Evolutionary conservation across 2,113 vertebrate genomes (phyloP).

Genomic region (Laticauda colubrina): DNA sequence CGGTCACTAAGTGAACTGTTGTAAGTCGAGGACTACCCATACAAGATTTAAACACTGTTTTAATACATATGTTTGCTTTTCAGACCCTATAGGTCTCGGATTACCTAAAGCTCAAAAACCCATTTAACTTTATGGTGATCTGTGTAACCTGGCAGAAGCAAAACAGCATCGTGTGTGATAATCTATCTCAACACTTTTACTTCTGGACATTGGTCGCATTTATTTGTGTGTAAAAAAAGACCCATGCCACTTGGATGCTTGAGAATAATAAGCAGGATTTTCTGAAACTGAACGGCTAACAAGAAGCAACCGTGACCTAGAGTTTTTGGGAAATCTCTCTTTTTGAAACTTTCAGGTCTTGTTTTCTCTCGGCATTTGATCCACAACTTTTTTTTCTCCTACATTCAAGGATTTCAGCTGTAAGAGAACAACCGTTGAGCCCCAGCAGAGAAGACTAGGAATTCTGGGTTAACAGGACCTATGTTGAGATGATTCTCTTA

Average conservation of each 20-base stretch:
- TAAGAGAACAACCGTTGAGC: neutral
- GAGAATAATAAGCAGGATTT: neutral
- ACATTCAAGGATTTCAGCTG: neutral
- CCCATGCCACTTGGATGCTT: neutral
- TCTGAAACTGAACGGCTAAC: neutral
- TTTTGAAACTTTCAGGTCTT: neutral
- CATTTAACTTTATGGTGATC: neutral
- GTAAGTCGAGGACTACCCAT: neutral
- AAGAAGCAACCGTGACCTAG: slow-evolving; percentile 29
- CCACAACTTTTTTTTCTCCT: neutral
- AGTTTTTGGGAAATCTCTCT: too few species aligned
- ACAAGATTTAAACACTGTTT: neutral
- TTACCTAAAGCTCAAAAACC: slow-evolving; percentile 49
- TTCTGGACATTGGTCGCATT: neutral
- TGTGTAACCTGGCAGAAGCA: slow-evolving; percentile 10
- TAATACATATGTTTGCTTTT: slow-evolving; percentile 29
- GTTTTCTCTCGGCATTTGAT: neutral
- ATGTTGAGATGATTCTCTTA: neutral
- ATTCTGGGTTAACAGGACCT: neutral
- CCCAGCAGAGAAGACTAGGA: slow-evolving; percentile 18
- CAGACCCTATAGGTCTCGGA: slow-evolving; percentile 64
- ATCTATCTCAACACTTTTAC: slow-evolving; percentile 46
- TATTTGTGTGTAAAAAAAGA: neutral
- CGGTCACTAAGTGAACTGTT: neutral
- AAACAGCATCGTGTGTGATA: slow-evolving; percentile 51